Percentiles rank a stretch among this genome's conserved stretches.
These are phyloP conservation scores for Piscicola geometra DNA, from an alignment of 2,888 invertebrate species.

Conservation along the genomic window DNA sequence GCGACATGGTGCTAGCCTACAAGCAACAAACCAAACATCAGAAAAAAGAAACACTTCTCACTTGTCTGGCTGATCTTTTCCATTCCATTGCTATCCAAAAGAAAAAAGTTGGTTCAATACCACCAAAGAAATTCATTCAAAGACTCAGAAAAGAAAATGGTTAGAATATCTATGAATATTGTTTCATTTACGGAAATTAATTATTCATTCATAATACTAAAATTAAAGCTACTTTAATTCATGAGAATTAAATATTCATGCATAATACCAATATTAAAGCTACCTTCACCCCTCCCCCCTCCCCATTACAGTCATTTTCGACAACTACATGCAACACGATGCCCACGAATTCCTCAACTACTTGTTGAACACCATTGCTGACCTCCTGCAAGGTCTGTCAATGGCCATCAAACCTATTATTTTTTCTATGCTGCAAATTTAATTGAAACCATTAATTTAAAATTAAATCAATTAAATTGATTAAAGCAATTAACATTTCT, in stretches of 20 bases:
- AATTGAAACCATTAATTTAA: not conserved
- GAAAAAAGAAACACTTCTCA: slow-evolving; percentile 86
- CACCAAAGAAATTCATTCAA: slow-evolving; percentile 98
- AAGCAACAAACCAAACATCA: slow-evolving; percentile 63
- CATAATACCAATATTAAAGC: not conserved
- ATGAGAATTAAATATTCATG: not conserved
- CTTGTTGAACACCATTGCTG: slow-evolving; percentile 71
- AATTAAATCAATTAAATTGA: not conserved
- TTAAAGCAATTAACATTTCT: slow-evolving; percentile 14
- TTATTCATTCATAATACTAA: not conserved
- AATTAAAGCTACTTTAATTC: not conserved
- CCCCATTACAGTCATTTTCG: slow-evolving; percentile 78
- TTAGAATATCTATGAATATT: slow-evolving; percentile 49
- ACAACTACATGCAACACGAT: slow-evolving; percentile 99
- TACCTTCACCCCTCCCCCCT: not conserved
- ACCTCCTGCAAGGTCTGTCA: slow-evolving; percentile 65
- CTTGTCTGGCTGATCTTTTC: slow-evolving; percentile 95
- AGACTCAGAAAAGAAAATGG: slow-evolving; percentile 96
- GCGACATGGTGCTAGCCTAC: slow-evolving; percentile 96
- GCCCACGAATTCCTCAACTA: slow-evolving; percentile 99
- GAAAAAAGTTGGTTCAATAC: slow-evolving; percentile 96
- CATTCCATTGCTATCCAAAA: slow-evolving; percentile 99
- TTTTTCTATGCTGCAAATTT: not conserved
- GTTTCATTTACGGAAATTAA: not conserved
- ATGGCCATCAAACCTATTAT: not conserved